Percentiles rank a stretch among this genome's conserved stretches.
Conservation (phyloP, 2,888 invertebrate species). For the Encarsia formosa region DNA sequence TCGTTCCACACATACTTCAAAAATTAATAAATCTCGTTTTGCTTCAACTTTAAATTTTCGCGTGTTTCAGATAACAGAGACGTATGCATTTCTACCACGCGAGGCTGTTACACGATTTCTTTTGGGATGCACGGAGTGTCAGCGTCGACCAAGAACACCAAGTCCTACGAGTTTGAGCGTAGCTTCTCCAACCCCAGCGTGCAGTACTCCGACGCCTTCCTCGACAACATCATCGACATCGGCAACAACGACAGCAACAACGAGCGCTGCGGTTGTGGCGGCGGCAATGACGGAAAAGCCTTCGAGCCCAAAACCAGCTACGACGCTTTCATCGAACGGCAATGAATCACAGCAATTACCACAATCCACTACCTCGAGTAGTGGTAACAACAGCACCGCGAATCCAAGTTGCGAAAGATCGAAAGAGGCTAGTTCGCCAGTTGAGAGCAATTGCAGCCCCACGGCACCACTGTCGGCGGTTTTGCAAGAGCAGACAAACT, state of each 20-base stretch:
- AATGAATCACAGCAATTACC: too few species aligned
- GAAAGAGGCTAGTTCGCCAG: constrained; percentile 41
- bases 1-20: too few species aligned
- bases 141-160: constrained; percentile 69
- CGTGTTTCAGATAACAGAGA: constrained; percentile 83
- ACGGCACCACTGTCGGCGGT: too few species aligned
- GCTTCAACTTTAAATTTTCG: too few species aligned
- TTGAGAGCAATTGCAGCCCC: constrained; percentile 28
- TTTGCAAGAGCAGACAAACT: constrained; percentile 44
- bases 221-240: constrained; percentile 24
- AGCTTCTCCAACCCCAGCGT: constrained; percentile 31
- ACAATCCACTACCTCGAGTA: constrained; percentile 28
- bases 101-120: constrained; percentile 95
- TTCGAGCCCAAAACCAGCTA: constrained; percentile 43
- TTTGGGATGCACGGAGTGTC: constrained; percentile 90
- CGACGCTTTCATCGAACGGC: constrained; percentile 33
- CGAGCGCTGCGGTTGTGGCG: constrained; percentile 44
- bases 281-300: constrained; percentile 29
- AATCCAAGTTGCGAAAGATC: constrained; percentile 38
- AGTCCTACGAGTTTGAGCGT: constrained; percentile 54
- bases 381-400: constrained; percentile 34
- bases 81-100: constrained; percentile 90
- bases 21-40: too few species aligned
- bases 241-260: constrained; percentile 31
- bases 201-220: too few species aligned